Evolutionary conservation across 2,888 invertebrate genomes (phyloP).

Genomic region (Hydroisotoma schaefferi): DNA sequence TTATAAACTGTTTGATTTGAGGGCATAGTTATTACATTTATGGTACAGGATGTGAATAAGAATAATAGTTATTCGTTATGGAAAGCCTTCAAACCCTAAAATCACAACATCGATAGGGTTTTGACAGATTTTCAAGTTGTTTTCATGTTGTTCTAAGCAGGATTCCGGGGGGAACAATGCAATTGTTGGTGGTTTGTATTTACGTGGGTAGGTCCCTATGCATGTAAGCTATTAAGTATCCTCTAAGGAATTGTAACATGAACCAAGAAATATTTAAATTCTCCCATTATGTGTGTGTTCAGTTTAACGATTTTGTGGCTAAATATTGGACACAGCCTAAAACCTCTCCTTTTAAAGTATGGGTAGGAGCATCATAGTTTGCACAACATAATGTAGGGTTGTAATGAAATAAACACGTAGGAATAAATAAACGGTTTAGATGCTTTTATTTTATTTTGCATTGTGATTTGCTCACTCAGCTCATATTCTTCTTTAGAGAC

Average conservation of each 20-base stretch:
- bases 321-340: neutral
- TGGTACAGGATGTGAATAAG: too few species aligned
- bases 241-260: neutral
- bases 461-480: neutral
- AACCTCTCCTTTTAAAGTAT: too few species aligned
- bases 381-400: too few species aligned
- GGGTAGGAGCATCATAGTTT: too few species aligned
- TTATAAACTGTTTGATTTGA: too few species aligned
- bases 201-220: neutral
- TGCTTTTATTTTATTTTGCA: neutral
- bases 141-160: constrained; percentile 11
- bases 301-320: constrained; percentile 7
- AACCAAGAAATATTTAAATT: constrained; percentile 1
- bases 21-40: too few species aligned
- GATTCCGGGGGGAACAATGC: neutral
- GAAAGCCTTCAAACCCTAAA: too few species aligned
- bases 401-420: too few species aligned
- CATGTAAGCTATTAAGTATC: neutral
- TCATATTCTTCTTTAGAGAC: too few species aligned
- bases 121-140: constrained; percentile 13
- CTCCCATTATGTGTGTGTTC: neutral
- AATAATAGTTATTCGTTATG: too few species aligned
- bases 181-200: neutral
- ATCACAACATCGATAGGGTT: too few species aligned
- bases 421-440: neutral